A percentile compares a stretch with the other conserved stretches of the same genome.
phyloP scores from a whole-genome alignment of 2,888 invertebrate species.

The Eristalis intricaria region DNA sequence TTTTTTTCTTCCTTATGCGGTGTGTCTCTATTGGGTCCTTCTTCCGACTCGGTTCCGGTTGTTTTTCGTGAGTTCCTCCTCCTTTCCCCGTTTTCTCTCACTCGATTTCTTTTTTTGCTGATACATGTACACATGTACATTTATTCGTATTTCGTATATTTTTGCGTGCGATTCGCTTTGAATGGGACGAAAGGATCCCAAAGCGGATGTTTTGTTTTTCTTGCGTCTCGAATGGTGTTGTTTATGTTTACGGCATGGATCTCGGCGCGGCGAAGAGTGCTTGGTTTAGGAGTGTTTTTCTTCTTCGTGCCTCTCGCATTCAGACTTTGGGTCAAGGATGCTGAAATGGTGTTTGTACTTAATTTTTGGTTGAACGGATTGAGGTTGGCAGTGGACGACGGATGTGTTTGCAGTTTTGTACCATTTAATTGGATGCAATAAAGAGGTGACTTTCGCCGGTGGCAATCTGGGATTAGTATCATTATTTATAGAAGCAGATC shows the following conservation, averaged over 20 bases:
- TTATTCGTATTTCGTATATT: not conserved
- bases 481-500: not conserved
- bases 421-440: slow-evolving; percentile 3
- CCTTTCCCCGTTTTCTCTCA: not conserved
- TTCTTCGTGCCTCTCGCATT: not conserved
- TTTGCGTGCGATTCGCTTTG: slow-evolving; percentile 10
- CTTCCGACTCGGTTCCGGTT: slow-evolving; percentile 32
- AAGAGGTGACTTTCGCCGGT: not conserved
- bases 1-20: slow-evolving; percentile 39
- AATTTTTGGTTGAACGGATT: slow-evolving; percentile 6
- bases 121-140: no score
- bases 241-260: slow-evolving; percentile 42
- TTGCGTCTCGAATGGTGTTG: slow-evolving; percentile 22
- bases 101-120: not conserved
- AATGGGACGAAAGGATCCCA: slow-evolving; percentile 42
- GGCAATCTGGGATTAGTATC: not conserved
- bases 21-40: slow-evolving; percentile 41
- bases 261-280: not conserved
- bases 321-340: slow-evolving; percentile 62
- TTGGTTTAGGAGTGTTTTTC: not conserved
- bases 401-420: slow-evolving; percentile 3
- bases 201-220: slow-evolving; percentile 64
- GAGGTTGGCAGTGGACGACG: not conserved
- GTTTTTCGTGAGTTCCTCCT: slow-evolving; percentile 13
- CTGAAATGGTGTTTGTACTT: slow-evolving; percentile 36